phyloP scores from a whole-genome alignment of 2,113 vertebrate species.

The Indri indri region DNA sequence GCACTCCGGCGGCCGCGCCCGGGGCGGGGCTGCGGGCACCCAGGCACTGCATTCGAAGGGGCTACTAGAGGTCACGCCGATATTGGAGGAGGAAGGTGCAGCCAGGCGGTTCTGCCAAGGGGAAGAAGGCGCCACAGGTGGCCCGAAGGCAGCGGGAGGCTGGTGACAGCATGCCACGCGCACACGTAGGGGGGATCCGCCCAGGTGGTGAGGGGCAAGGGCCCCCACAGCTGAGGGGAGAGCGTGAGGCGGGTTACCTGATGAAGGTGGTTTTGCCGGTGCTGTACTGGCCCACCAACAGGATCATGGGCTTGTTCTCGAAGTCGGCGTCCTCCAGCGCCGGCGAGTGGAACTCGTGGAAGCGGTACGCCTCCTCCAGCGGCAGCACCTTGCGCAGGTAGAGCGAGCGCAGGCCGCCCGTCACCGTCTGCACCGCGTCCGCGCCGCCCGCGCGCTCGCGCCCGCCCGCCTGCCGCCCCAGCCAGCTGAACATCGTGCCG shows the following conservation, averaged over 20 bases:
- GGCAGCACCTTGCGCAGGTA: constrained; percentile 95
- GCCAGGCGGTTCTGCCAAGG: background rate
- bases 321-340: constrained; percentile 98
- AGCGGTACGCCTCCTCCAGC: constrained; percentile 96
- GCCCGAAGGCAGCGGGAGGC: background rate
- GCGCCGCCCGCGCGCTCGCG: constrained; percentile 83
- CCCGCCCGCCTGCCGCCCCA: constrained; percentile 88
- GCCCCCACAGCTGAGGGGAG: background rate
- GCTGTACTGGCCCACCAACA: constrained; percentile 97
- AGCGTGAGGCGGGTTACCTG: constrained; percentile 74
- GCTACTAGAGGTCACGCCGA: background rate
- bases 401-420: constrained; percentile 92
- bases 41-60: background rate
- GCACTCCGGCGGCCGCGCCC: background rate
- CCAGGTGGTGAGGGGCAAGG: background rate
- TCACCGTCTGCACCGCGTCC: constrained; percentile 95
- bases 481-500: constrained; percentile 91
- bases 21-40: background rate
- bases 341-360: constrained; percentile 98
- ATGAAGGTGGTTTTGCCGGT: constrained; percentile 99
- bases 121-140: background rate
- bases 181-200: background rate
- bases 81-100: background rate
- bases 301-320: constrained; percentile 98
- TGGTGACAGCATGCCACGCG: background rate